Percentiles rank a stretch among this genome's conserved stretches.
Conservation (phyloP, 2,113 vertebrate genomes). For the Ranitomeya variabilis region DNA sequence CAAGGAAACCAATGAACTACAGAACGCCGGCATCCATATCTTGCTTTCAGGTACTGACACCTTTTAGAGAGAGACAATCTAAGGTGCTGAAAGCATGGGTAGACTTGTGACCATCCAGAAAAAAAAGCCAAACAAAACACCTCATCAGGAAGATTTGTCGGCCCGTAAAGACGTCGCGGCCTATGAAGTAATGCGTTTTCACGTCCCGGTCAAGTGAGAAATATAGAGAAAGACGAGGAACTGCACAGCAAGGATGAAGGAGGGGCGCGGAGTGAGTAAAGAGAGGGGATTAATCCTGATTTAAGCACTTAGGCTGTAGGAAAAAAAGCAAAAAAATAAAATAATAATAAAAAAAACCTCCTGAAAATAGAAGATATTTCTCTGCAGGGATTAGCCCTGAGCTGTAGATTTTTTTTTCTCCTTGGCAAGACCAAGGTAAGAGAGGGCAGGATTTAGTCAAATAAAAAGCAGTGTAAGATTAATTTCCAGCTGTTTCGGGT, state of each 20-base stretch:
- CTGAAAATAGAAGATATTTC: conserved; percentile 59
- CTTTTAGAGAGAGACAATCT: neutral
- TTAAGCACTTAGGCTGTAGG: conserved; percentile 60
- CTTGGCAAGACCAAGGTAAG: conserved; percentile 36
- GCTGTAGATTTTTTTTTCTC: conserved; percentile 18
- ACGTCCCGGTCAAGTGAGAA: neutral
- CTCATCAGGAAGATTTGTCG: conserved; percentile 13
- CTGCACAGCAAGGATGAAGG: conserved; percentile 35
- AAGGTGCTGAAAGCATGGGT: neutral
- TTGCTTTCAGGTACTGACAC: neutral
- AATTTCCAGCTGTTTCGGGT: conserved; percentile 52
- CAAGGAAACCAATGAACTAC: neutral
- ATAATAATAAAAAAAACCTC: conserved; percentile 53
- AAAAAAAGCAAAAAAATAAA: neutral
- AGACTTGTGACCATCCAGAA: neutral
- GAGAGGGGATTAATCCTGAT: conserved; percentile 54
- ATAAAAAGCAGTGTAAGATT: conserved; percentile 18
- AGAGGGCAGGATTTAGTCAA: neutral
- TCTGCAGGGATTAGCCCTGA: conserved; percentile 58
- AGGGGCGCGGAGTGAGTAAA: conserved; percentile 23
- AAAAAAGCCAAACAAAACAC: conserved; percentile 10
- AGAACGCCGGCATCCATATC: neutral
- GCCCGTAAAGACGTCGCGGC: neutral
- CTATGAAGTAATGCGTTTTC: neutral
- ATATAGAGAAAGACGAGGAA: conserved; percentile 2